A percentile compares a stretch with the other conserved stretches of the same genome.
Evolutionary conservation across 2,797 vertebrate genomes (phyloP).

Genomic region (Pipistrellus pipistrellus): DNA sequence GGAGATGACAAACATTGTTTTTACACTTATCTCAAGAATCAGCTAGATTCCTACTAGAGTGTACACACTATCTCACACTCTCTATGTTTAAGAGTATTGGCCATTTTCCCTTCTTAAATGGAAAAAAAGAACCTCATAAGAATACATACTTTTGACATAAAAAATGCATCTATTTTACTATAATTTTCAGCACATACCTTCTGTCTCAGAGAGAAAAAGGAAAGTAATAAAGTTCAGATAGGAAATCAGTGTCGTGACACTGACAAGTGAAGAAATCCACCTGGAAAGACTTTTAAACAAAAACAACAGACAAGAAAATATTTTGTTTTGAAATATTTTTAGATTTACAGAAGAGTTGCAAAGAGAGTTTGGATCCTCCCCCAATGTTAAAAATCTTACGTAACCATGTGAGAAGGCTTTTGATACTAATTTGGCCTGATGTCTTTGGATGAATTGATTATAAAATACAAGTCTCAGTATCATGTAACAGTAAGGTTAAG

Average conservation of each 20-base stretch:
- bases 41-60: background rate
- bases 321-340: background rate
- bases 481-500: background rate
- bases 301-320: background rate
- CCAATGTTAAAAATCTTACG: background rate
- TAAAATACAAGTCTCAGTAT: background rate
- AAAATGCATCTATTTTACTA: background rate
- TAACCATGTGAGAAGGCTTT: background rate
- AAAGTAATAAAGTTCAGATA: background rate
- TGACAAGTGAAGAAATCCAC: slow-evolving; percentile 11
- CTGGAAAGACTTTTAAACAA: background rate
- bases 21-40: background rate
- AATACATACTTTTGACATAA: slow-evolving; percentile 5
- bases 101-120: background rate
- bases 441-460: background rate
- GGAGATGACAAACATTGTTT: background rate
- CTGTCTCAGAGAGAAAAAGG: background rate
- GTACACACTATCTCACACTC: background rate
- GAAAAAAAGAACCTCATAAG: background rate
- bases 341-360: background rate
- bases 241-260: slow-evolving; percentile 8
- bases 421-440: background rate
- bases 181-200: background rate
- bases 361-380: background rate
- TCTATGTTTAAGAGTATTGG: background rate